phyloP scores from a whole-genome alignment of 64 coral and sea anemone genomes.

The Montipora capricornis region DNA sequence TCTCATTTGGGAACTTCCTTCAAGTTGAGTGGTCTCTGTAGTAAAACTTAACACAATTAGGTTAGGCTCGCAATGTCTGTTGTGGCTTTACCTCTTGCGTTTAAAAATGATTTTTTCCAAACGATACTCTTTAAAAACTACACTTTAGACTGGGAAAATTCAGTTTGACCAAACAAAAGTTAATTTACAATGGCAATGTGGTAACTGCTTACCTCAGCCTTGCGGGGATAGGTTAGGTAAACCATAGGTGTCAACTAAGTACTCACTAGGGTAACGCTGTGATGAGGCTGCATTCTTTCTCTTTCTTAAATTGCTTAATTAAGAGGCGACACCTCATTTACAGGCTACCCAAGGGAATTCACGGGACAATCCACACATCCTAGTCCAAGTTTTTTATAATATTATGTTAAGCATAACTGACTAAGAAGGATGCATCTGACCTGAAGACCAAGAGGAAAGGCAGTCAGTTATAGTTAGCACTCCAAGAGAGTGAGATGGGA shows the following conservation, averaged over 20 bases:
- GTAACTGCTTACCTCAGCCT: neutral
- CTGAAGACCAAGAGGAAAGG: neutral
- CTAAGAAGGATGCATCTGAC: neutral
- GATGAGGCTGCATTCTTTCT: neutral
- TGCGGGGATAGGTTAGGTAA: neutral
- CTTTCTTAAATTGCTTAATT: too few species aligned
- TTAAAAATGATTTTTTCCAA: too few species aligned
- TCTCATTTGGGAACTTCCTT: too few species aligned
- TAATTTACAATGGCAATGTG: neutral
- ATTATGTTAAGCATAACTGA: neutral
- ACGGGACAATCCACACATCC: slow-evolving; percentile 24
- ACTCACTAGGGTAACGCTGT: neutral
- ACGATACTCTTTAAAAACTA: too few species aligned
- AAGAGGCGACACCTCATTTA: neutral
- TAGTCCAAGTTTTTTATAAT: neutral
- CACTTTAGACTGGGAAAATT: too few species aligned
- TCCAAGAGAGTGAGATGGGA: neutral
- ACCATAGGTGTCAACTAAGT: neutral
- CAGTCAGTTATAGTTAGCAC: neutral
- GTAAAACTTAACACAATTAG: too few species aligned
- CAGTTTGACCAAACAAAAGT: neutral
- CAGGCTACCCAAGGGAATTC: neutral
- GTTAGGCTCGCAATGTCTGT: too few species aligned
- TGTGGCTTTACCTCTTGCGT: too few species aligned
- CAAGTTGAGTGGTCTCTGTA: too few species aligned